These are phyloP conservation scores for Sorex maritimensis DNA, from an alignment of 2,797 vertebrate genomes.

Conservation along the genomic window DNA sequence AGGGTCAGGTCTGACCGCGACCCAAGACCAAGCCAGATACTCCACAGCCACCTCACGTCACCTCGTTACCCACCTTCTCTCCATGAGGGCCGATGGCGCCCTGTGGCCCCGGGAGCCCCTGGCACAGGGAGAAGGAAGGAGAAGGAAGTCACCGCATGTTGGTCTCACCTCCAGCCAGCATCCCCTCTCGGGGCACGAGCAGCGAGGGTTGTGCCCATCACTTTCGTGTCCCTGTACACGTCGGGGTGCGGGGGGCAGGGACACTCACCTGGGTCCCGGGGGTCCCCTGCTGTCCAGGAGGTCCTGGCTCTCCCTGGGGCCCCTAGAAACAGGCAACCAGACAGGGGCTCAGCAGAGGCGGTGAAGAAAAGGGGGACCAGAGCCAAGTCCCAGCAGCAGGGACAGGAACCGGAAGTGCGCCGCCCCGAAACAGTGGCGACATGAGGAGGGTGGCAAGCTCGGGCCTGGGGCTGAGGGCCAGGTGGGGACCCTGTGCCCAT, in stretches of 20 bases:
- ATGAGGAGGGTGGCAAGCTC: background rate
- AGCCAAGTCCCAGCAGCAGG: background rate
- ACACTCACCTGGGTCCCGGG: conserved; percentile 94
- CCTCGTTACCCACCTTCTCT: conserved; percentile 93
- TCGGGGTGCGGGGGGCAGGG: too few species aligned
- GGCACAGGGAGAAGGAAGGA: background rate
- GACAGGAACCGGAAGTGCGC: background rate
- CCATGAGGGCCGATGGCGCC: conserved; percentile 94
- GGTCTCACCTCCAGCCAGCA: background rate
- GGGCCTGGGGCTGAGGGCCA: accelerated
- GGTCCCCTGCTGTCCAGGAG: conserved; percentile 95
- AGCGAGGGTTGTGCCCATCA: background rate
- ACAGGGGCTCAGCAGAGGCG: conserved; percentile 23
- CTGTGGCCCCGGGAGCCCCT: conserved; percentile 96
- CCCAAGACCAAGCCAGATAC: background rate
- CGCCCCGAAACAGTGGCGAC: background rate
- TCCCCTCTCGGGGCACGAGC: background rate
- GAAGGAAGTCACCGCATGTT: background rate
- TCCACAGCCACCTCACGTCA: background rate
- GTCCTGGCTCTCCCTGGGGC: conserved; percentile 96
- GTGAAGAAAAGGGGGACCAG: background rate
- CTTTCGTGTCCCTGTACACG: background rate
- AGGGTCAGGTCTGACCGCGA: background rate
- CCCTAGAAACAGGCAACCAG: conserved; percentile 90
- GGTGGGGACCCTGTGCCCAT: background rate